Percentiles rank a stretch among this genome's conserved stretches.
These are phyloP conservation scores for Clupea harengus DNA, from an alignment of 2,113 vertebrate species.

Conservation along the genomic window DNA sequence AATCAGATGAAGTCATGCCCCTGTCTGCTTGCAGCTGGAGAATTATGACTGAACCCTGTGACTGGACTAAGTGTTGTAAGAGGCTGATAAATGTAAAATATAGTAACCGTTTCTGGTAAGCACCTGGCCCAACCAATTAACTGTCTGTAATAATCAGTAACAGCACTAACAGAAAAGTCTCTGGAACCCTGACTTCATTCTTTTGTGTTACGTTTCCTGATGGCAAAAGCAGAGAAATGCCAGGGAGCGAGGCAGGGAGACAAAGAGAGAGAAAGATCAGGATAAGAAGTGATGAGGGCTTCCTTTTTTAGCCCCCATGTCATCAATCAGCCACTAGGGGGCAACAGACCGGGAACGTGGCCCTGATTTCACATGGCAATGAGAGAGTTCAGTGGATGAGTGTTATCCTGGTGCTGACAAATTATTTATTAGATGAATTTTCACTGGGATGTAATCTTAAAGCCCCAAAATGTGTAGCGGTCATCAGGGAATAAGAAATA, in stretches of 20 bases:
- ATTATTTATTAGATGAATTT: not conserved
- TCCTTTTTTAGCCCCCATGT: not conserved
- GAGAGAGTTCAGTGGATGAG: not conserved
- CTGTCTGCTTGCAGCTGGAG: slow-evolving; percentile 3
- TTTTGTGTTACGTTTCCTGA: not conserved
- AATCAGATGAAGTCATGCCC: slow-evolving; percentile 11
- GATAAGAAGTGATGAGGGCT: not conserved
- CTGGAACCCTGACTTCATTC: not conserved
- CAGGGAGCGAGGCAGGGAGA: not conserved
- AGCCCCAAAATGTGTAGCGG: not conserved
- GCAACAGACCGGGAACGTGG: slow-evolving; percentile 9
- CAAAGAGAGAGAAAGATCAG: not conserved
- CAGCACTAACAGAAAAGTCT: slow-evolving; percentile 9
- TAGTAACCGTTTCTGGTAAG: not conserved
- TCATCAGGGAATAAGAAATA: not conserved
- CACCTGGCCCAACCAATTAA: not conserved
- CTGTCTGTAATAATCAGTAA: slow-evolving; percentile 13
- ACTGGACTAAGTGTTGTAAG: not conserved
- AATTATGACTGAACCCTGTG: not conserved
- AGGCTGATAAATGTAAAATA: slow-evolving; percentile 5
- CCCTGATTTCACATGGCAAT: slow-evolving; percentile 1
- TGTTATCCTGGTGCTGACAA: not conserved
- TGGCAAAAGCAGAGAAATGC: not conserved
- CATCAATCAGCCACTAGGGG: slow-evolving; percentile 37
- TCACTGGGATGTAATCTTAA: not conserved